Conservation (phyloP, 2,797 vertebrate species). For the Botia kubotai region DNA sequence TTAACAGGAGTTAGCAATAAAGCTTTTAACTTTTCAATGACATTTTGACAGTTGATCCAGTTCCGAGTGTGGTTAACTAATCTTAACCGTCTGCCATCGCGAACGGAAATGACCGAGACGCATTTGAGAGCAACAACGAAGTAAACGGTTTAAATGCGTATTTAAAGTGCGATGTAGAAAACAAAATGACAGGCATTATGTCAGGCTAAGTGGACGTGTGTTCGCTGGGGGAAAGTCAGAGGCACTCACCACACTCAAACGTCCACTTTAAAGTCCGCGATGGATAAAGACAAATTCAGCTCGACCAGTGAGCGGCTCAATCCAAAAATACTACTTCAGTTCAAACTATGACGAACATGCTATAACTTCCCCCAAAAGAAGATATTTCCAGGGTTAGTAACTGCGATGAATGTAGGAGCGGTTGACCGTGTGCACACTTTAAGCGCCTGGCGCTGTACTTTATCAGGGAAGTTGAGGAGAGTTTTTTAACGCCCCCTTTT, state of each 20-base stretch:
- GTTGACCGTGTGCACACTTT: no score
- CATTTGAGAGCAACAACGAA: neutral
- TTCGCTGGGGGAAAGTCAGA: slow-evolving; percentile 1
- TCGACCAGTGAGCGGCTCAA: no score
- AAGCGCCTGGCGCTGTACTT: slow-evolving; percentile 14
- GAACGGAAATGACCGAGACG: neutral
- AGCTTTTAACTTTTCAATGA: slow-evolving; percentile 1
- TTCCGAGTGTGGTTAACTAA: neutral
- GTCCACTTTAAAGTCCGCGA: slow-evolving; percentile 39
- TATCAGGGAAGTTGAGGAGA: slow-evolving; percentile 55
- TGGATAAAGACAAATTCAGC: neutral
- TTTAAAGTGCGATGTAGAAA: neutral
- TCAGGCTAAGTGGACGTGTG: slow-evolving; percentile 25
- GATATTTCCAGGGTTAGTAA: neutral
- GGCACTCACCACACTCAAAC: slow-evolving; percentile 53
- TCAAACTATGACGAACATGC: neutral
- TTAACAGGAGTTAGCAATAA: neutral
- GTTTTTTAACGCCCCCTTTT: slow-evolving; percentile 30
- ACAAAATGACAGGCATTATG: neutral
- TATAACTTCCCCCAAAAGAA: neutral
- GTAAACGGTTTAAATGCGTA: neutral
- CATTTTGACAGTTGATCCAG: slow-evolving; percentile 31
- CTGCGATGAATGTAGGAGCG: neutral
- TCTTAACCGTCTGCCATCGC: neutral
- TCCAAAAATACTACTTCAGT: no score